Evolutionary conservation across 2,888 invertebrate genomes (phyloP), one percentile per base, ranked within the genome.

Genomic region (Glaucopsyche alexis): DNA sequence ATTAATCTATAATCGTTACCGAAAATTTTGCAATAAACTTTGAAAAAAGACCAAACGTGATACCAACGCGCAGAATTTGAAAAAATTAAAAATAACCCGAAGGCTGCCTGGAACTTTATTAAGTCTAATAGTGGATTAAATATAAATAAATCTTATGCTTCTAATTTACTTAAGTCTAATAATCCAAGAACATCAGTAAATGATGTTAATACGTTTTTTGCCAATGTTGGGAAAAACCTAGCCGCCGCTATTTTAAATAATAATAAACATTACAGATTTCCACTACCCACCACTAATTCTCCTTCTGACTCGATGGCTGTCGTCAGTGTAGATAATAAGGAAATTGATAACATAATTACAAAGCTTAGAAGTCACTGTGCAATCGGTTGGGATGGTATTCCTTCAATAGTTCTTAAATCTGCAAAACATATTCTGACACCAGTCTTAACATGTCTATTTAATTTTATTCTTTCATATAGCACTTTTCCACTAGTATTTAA

Each of bases 301-400:
- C 52, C 70, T 29, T 5, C 49, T 8, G 50, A 73, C 9, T 76
- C 76, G 13, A 49, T 76, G 14, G 67, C 29, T 5, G 11, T 75
- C 7, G 42, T 75, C 11, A 70, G 67, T 4, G 73, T 71, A 29
- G 29, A 29, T 29, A 29, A 29, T 4, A 29, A 29, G 29, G 0
- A 29, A 29, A 29, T 29, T 29, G 74, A 76, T 29, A 50, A 69
- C 0, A 64, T 74, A 8, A 72, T 75, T 6, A 67, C 13, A 6
- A 29, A 7, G 5, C 55, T 77, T 0, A 72, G 55, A 49, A 72
- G 60, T 38, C 50, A 75, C 19, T 74, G 72, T 40, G 75, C 75
- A n/a, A 60, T 67, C 1, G 77, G 74, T 9, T 73, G 74, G 71
- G 76, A 76, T 42, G 55, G 47, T n/a, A 75, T 76, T 7, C 69